These are phyloP conservation scores for Liolophura sinensis DNA, from an alignment of 1,140 invertebrate genomes.

Conservation along the genomic window DNA sequence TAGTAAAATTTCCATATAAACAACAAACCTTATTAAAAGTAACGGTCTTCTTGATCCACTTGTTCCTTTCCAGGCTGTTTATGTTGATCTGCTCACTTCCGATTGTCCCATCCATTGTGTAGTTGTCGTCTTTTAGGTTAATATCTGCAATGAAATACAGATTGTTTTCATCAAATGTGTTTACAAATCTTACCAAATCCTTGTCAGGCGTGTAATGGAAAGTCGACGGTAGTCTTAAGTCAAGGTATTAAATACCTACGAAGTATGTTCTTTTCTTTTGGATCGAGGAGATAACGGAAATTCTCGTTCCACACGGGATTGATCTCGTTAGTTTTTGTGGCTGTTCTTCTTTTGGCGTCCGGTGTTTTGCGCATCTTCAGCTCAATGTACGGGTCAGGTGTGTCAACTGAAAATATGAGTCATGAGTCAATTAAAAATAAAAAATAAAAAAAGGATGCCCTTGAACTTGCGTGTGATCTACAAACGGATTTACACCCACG, in stretches of 20 bases:
- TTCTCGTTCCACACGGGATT: constrained; percentile 60
- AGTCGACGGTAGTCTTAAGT: too few species aligned
- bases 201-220: too few species aligned
- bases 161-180: too few species aligned
- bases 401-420: constrained; percentile 55
- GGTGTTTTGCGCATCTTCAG: constrained; percentile 55
- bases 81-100: constrained; percentile 32
- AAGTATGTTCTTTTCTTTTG: constrained; percentile 33
- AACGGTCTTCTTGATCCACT: constrained; percentile 28
- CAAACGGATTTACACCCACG: too few species aligned
- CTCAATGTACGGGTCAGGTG: constrained; percentile 60
- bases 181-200: too few species aligned
- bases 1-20: too few species aligned
- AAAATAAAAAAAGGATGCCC: too few species aligned
- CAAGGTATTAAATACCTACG: constrained; percentile 22
- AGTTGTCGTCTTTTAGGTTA: constrained; percentile 40
- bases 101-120: constrained; percentile 28
- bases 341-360: constrained; percentile 56
- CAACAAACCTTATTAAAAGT: constrained; percentile 36
- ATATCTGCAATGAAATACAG: constrained; percentile 25
- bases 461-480: too few species aligned
- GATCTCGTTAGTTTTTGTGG: constrained; percentile 50
- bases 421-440: too few species aligned
- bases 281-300: constrained; percentile 58
- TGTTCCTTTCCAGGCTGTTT: constrained; percentile 21